Evolutionary conservation across 2,797 vertebrate genomes (phyloP).

Genomic region (Lateolabrax maculatus): DNA sequence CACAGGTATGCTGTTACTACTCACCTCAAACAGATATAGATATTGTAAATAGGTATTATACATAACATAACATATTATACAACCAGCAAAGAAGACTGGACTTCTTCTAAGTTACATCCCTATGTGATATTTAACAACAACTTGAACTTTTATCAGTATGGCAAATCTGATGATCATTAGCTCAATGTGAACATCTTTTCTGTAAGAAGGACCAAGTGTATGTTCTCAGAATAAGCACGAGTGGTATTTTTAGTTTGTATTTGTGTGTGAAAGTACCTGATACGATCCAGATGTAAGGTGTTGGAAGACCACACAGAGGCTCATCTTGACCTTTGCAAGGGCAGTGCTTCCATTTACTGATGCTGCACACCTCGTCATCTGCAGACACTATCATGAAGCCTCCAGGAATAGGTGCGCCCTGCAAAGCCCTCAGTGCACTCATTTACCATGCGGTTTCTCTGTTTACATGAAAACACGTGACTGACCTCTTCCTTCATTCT

Average conservation of each 20-base stretch:
- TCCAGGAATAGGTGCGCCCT: conserved; percentile 5
- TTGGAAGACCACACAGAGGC: conserved; percentile 66
- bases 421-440: neutral
- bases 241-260: conserved; percentile 41
- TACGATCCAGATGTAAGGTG: conserved; percentile 64
- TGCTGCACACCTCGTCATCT: neutral
- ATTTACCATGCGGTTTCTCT: neutral
- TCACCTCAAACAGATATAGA: neutral
- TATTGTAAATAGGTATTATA: neutral
- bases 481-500: conserved; percentile 51
- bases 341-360: conserved; percentile 19
- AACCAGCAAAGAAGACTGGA: neutral
- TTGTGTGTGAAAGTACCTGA: conserved; percentile 52
- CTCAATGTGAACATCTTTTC: neutral
- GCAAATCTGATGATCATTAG: neutral
- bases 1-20: neutral
- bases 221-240: conserved; percentile 5
- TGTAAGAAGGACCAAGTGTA: neutral
- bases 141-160: neutral
- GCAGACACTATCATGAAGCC: neutral
- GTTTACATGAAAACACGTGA: conserved; percentile 20
- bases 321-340: conserved; percentile 45
- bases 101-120: neutral
- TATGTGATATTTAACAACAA: neutral
- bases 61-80: neutral